Conservation (phyloP, 2,113 vertebrate genomes). For the Colius striatus region DNA sequence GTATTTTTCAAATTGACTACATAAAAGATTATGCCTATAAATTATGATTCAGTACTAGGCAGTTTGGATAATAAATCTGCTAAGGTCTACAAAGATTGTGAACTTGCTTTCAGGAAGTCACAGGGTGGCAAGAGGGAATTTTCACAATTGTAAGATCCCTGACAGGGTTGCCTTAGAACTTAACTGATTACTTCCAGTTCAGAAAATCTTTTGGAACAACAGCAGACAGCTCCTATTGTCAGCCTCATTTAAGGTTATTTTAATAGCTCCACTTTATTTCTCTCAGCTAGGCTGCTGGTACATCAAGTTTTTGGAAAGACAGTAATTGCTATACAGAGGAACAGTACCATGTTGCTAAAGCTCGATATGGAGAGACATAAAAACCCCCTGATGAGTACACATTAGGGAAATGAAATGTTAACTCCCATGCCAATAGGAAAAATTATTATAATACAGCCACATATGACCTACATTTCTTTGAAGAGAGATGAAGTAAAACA, state of each 20-base stretch:
- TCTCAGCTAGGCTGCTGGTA: slow-evolving; percentile 51
- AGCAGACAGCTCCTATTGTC: slow-evolving; percentile 81
- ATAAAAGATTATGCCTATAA: not conserved
- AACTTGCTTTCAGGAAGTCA: slow-evolving; percentile 50
- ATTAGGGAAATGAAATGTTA: slow-evolving; percentile 49
- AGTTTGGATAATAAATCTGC: not conserved
- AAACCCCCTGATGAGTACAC: slow-evolving; percentile 12
- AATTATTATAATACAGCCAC: slow-evolving; percentile 30
- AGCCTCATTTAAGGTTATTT: slow-evolving; percentile 76
- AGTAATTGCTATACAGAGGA: slow-evolving; percentile 57
- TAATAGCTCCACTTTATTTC: slow-evolving; percentile 75
- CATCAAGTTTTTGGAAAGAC: slow-evolving; percentile 44
- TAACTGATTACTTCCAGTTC: slow-evolving; percentile 84
- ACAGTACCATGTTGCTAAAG: slow-evolving; percentile 4
- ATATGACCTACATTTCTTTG: not conserved
- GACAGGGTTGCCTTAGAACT: slow-evolving; percentile 71
- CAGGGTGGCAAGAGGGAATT: not conserved
- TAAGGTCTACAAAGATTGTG: not conserved
- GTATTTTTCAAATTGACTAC: not conserved
- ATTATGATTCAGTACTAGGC: not conserved
- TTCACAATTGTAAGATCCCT: slow-evolving; percentile 69
- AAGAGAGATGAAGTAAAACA: not conserved
- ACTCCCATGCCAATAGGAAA: slow-evolving; percentile 16
- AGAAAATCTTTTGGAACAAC: slow-evolving; percentile 82
- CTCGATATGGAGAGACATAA: not conserved